These are phyloP conservation scores for Drosophila paramelanica DNA, from an alignment of 2,888 invertebrate genomes.

Conservation along the genomic window DNA sequence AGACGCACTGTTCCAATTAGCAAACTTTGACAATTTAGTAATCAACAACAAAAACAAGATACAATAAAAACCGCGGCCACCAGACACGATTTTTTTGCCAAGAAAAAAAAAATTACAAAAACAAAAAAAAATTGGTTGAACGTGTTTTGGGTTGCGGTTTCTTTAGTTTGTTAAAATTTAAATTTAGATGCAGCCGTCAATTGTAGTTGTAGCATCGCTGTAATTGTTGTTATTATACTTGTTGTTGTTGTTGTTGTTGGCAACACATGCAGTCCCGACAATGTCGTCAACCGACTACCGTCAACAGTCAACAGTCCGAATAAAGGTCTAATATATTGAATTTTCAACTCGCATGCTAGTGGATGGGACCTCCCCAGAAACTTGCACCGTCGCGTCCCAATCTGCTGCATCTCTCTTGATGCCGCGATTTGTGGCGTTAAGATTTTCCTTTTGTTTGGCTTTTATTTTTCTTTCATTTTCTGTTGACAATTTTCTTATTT, in stretches of 20 bases:
- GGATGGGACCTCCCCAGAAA: slow-evolving; percentile 20
- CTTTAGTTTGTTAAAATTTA: slow-evolving; percentile 47
- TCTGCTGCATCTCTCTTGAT: not conserved
- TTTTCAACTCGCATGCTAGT: slow-evolving; percentile 51
- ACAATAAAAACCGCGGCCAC: slow-evolving; percentile 22
- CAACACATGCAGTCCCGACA: slow-evolving; percentile 25
- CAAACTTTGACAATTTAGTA: slow-evolving; percentile 65
- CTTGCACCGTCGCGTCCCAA: not conserved
- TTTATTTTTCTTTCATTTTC: slow-evolving; percentile 13
- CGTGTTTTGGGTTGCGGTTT: slow-evolving; percentile 57
- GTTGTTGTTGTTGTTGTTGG: slow-evolving; percentile 31
- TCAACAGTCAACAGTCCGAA: slow-evolving; percentile 25
- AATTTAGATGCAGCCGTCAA: slow-evolving; percentile 64
- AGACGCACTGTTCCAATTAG: slow-evolving; percentile 64
- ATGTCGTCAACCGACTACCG: slow-evolving; percentile 59
- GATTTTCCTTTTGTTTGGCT: slow-evolving; percentile 26
- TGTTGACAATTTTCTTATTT: slow-evolving; percentile 12
- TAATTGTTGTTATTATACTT: slow-evolving; percentile 25
- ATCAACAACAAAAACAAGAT: slow-evolving; percentile 40
- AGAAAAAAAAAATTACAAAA: slow-evolving; percentile 29
- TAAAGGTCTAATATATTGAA: slow-evolving; percentile 70
- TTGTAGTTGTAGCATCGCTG: slow-evolving; percentile 10
- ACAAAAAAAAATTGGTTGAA: slow-evolving; percentile 39
- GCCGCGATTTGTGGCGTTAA: slow-evolving; percentile 14
- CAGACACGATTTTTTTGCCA: slow-evolving; percentile 63